These are phyloP conservation scores for Oncorhynchus kisutch DNA, from an alignment of 2,113 vertebrate genomes.

Conservation along the genomic window DNA sequence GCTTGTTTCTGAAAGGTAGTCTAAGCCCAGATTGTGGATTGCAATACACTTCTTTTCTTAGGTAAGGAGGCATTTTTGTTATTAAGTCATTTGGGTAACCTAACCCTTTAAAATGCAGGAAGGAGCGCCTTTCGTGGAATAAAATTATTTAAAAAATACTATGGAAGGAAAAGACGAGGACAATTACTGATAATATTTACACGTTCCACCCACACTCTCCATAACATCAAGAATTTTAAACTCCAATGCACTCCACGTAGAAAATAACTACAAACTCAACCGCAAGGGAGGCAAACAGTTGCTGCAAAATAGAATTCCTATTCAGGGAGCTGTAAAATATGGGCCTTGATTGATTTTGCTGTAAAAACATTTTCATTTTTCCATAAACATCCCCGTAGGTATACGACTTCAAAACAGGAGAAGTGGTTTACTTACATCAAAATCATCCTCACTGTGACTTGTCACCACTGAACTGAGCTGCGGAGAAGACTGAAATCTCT, in stretches of 20 bases:
- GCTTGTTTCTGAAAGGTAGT: background rate
- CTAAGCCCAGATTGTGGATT: background rate
- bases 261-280: constrained; percentile 54
- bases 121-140: background rate
- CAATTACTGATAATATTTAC: constrained; percentile 47
- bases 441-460: constrained; percentile 46
- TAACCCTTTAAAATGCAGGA: background rate
- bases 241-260: constrained; percentile 43
- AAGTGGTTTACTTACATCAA: constrained; percentile 54
- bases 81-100: background rate
- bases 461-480: constrained; percentile 24
- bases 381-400: constrained; percentile 63
- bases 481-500: constrained; percentile 43
- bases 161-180: constrained; percentile 29
- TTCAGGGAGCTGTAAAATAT: constrained; percentile 58
- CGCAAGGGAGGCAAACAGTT: constrained; percentile 59
- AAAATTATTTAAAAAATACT: no score
- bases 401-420: constrained; percentile 43
- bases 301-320: constrained; percentile 30
- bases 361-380: constrained; percentile 66
- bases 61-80: no score
- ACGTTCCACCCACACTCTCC: constrained; percentile 30
- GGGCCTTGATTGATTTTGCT: constrained; percentile 66
- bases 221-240: constrained; percentile 46
- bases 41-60: background rate